Percentiles rank a stretch among this genome's conserved stretches.
These are phyloP conservation scores for Calyptomena viridis DNA, from an alignment of 2,113 vertebrate genomes.

Conservation along the genomic window DNA sequence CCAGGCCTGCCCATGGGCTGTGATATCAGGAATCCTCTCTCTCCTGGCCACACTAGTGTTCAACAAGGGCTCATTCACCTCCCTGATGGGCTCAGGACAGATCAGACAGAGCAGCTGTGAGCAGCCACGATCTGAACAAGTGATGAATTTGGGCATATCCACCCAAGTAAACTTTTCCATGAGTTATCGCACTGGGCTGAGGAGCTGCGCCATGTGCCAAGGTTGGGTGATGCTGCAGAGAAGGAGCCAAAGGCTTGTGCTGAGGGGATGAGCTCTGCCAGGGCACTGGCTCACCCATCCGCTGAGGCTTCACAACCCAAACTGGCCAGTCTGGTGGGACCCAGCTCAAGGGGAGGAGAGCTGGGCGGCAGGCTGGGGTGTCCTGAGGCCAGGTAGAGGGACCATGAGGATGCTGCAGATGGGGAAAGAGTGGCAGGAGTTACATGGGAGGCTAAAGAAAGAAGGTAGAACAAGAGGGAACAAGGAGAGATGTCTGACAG, in stretches of 20 bases:
- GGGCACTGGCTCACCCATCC: neutral
- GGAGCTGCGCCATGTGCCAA: neutral
- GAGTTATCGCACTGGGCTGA: neutral
- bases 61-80: neutral
- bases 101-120: neutral
- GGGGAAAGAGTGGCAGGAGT: neutral
- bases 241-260: neutral
- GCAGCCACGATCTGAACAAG: neutral
- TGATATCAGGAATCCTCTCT: neutral
- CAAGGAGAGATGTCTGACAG: neutral
- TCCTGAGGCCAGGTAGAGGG: neutral
- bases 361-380: neutral
- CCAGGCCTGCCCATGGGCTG: neutral
- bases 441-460: neutral
- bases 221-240: neutral
- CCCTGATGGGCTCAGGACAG: neutral
- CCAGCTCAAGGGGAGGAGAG: neutral
- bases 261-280: neutral
- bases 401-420: neutral
- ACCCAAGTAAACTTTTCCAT: neutral
- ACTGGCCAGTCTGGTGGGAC: neutral
- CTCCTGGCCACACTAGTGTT: accelerated
- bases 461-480: neutral
- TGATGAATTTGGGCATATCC: neutral
- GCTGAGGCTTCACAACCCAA: neutral